phyloP scores from a whole-genome alignment of 2,888 invertebrate species.

The Polydesmus complanatus region DNA sequence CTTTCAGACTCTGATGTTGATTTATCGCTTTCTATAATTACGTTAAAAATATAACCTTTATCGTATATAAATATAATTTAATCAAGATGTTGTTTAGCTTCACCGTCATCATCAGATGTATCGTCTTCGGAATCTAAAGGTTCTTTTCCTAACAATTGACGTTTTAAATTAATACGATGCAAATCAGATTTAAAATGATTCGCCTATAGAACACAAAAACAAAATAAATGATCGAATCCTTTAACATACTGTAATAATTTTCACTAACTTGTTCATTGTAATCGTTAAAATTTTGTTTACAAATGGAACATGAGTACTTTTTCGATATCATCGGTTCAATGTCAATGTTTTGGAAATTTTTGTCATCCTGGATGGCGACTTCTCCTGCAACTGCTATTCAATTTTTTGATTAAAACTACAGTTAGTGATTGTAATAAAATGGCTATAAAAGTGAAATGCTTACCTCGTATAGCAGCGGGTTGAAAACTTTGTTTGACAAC shows the following conservation, averaged over 20 bases:
- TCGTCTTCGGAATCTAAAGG: conserved; percentile 45
- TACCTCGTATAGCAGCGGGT: too few relatives aligned
- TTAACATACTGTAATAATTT: not conserved
- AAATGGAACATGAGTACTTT: conserved; percentile 8
- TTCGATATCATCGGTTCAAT: not conserved
- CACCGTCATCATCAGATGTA: conserved; percentile 23
- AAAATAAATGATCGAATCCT: not conserved
- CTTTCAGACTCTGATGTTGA: not conserved
- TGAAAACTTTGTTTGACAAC: too few relatives aligned
- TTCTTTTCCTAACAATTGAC: conserved; percentile 45
- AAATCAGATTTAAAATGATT: conserved; percentile 65
- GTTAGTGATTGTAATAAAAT: not conserved
- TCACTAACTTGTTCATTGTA: conserved; percentile 7
- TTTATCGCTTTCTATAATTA: not conserved
- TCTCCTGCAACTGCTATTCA: not conserved
- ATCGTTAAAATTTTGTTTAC: not conserved
- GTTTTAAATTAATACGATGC: conserved; percentile 69
- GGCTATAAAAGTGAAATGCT: too few relatives aligned
- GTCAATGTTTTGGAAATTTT: too few relatives aligned
- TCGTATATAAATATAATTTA: not conserved
- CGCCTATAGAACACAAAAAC: not conserved
- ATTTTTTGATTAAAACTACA: not conserved
- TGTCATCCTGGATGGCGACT: too few relatives aligned
- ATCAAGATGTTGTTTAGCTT: not conserved
- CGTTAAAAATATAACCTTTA: not conserved